These are phyloP conservation scores for Dusona sp. DNA, from an alignment of 2,888 invertebrate genomes.

Conservation along the genomic window DNA sequence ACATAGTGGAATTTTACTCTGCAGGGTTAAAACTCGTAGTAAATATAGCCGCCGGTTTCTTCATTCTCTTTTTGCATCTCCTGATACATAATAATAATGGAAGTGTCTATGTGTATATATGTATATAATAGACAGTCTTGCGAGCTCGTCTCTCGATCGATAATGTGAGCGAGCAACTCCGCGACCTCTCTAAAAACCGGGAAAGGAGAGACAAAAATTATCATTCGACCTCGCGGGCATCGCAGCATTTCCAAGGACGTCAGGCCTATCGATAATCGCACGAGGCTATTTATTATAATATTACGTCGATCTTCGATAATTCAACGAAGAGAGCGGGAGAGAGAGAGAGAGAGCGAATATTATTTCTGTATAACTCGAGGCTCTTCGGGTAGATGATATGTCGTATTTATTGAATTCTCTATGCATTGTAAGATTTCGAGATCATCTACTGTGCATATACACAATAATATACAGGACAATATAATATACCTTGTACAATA, in stretches of 20 bases:
- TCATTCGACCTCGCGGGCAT: constrained; percentile 78
- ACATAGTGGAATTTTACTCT: constrained; percentile 35
- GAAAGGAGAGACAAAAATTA: constrained; percentile 71
- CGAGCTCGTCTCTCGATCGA: constrained; percentile 53
- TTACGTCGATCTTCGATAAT: constrained; percentile 69
- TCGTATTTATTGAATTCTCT: constrained; percentile 9
- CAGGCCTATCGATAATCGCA: constrained; percentile 70
- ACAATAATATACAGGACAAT: constrained; percentile 10
- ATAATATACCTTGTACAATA: too few relatives aligned
- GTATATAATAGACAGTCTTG: constrained; percentile 11
- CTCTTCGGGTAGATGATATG: constrained; percentile 20
- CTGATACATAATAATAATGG: constrained; percentile 20
- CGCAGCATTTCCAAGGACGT: constrained; percentile 80
- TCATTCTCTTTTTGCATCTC: constrained; percentile 43
- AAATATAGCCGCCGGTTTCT: constrained; percentile 37
- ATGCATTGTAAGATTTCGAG: constrained; percentile 26
- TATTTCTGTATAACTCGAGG: constrained; percentile 43
- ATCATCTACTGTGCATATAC: constrained; percentile 11
- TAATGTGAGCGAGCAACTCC: constrained; percentile 34
- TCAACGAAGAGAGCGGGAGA: constrained; percentile 48
- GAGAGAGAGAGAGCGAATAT: constrained; percentile 7
- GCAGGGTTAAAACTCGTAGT: constrained; percentile 43
- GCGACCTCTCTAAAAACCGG: constrained; percentile 65
- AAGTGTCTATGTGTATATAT: constrained; percentile 1
- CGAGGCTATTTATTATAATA: constrained; percentile 72